Evolutionary conservation across 2,797 vertebrate genomes (phyloP).

Genomic region (Diglossa cyanea): DNA sequence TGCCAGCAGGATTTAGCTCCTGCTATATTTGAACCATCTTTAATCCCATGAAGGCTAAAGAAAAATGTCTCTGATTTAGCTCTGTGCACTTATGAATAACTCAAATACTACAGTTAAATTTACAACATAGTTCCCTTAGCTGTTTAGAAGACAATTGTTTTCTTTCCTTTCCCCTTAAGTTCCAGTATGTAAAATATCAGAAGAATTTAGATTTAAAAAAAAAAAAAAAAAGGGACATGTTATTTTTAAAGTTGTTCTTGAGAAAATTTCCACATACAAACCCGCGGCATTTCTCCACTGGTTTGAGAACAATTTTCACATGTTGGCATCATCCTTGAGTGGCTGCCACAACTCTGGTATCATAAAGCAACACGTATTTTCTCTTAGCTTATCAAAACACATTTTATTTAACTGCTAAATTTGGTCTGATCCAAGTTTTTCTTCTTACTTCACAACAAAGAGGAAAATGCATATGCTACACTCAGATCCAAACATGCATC

Average conservation of each 20-base stretch:
- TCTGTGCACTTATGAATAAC: conserved; percentile 55
- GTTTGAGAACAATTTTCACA: conserved; percentile 51
- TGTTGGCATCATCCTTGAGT: conserved; percentile 34
- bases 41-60: conserved; percentile 59
- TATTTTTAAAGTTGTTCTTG: conserved; percentile 50
- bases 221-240: background rate
- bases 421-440: conserved; percentile 64
- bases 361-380: conserved; percentile 49
- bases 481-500: conserved; percentile 3
- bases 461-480: conserved; percentile 35
- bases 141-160: conserved; percentile 60
- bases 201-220: conserved; percentile 59
- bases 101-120: conserved; percentile 64
- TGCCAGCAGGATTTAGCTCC: conserved; percentile 48
- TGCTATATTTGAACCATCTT: conserved; percentile 54
- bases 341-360: conserved; percentile 26
- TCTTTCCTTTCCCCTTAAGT: conserved; percentile 48
- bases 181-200: conserved; percentile 57
- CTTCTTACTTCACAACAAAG: conserved; percentile 44
- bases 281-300: conserved; percentile 1
- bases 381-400: conserved; percentile 68
- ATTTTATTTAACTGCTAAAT: conserved; percentile 66
- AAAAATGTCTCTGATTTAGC: conserved; percentile 62
- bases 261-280: conserved; percentile 57
- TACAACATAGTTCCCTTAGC: conserved; percentile 46